Evolutionary conservation across 2,888 invertebrate genomes (phyloP).

Genomic region (Folsomia candida): DNA sequence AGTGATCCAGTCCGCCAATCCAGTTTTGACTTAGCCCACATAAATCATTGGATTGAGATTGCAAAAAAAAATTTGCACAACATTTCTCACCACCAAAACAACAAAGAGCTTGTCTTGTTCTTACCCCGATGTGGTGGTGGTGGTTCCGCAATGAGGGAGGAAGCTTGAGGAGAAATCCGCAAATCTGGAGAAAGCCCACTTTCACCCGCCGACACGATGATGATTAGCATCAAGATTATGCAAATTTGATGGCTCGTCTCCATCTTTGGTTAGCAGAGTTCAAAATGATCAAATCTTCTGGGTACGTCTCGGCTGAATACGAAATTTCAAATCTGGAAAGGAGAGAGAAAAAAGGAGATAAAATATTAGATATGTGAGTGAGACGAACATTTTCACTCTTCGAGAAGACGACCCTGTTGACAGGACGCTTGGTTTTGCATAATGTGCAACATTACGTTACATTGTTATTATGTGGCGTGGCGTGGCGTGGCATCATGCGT

Average conservation of each 20-base stretch:
- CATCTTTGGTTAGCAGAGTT: neutral
- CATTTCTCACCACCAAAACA: too few species aligned
- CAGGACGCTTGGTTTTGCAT: neutral
- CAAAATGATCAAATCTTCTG: neutral
- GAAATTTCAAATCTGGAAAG: neutral
- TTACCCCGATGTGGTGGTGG: slow-evolving; percentile 22
- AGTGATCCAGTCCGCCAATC: too few species aligned
- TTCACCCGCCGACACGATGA: slow-evolving; percentile 38
- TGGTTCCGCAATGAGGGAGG: slow-evolving; percentile 27
- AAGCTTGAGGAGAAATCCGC: neutral
- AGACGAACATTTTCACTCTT: too few species aligned
- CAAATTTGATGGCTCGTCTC: slow-evolving; percentile 25
- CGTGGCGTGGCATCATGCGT: too few species aligned
- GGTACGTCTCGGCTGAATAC: neutral
- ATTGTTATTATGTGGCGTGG: too few species aligned
- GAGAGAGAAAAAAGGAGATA: neutral
- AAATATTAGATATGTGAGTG: too few species aligned
- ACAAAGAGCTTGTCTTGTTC: neutral
- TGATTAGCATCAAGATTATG: slow-evolving; percentile 41
- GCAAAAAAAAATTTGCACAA: too few species aligned
- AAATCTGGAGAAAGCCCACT: slow-evolving; percentile 37
- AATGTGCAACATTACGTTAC: neutral
- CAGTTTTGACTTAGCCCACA: too few species aligned
- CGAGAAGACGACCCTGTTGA: too few species aligned
- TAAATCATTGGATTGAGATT: too few species aligned